Conservation (phyloP, 2,113 vertebrate species). For the Eubucco bourcierii region DNA sequence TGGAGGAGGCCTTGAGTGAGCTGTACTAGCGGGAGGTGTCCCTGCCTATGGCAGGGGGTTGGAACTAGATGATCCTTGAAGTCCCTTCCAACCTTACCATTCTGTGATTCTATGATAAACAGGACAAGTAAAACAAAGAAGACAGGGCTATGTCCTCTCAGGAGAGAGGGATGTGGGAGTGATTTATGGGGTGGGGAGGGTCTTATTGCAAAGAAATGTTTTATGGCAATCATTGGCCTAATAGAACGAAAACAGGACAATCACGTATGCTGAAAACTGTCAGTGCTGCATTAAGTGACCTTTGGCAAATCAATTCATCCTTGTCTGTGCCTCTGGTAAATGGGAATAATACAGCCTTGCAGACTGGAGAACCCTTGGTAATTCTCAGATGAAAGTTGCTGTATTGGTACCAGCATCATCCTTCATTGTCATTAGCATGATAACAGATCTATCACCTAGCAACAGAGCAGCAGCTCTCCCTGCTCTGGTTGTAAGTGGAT, state of each 20-base stretch:
- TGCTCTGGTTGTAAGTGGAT: not conserved
- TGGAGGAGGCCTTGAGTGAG: too few species aligned
- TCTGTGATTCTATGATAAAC: not conserved
- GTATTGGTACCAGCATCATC: constrained; percentile 57
- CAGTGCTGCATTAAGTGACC: constrained; percentile 30
- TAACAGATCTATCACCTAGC: constrained; percentile 63
- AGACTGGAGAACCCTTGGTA: constrained; percentile 40
- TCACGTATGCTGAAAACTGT: constrained; percentile 41
- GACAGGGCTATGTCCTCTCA: not conserved
- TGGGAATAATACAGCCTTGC: constrained; percentile 7
- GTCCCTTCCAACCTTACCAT: too few species aligned
- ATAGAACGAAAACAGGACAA: constrained; percentile 43
- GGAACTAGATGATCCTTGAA: too few species aligned
- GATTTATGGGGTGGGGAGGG: not conserved
- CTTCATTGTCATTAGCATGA: constrained; percentile 59
- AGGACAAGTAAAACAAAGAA: not conserved
- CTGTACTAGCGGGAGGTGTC: too few species aligned
- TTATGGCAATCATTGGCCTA: constrained; percentile 34
- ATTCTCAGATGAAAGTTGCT: constrained; percentile 60
- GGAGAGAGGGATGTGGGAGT: not conserved
- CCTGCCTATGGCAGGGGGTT: too few species aligned
- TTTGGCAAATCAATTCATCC: constrained; percentile 62
- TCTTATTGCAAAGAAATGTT: not conserved
- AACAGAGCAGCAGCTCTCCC: constrained; percentile 38
- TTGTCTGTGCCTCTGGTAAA: constrained; percentile 27